Evolutionary conservation across 92 coral and sea anemone genomes (phyloP).

Genomic region (Heteractis magnifica): DNA sequence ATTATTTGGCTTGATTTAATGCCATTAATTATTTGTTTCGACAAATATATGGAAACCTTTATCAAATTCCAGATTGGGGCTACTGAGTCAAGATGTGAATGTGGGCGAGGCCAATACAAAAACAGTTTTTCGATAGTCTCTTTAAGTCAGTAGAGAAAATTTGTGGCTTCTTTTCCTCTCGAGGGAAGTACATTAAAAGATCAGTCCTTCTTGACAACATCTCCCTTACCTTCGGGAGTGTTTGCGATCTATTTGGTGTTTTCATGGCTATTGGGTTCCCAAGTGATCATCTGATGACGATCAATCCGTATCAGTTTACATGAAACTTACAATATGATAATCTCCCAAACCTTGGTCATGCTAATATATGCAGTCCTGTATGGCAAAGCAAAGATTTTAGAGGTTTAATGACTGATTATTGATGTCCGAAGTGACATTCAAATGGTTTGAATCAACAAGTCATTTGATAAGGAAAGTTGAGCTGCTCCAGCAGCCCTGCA

Average conservation of each 20-base stretch:
- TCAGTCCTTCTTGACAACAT: not conserved
- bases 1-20: not conserved
- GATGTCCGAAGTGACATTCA: slow-evolving; percentile 5
- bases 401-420: slow-evolving; percentile 5
- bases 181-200: not conserved
- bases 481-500: not conserved
- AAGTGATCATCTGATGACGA: slow-evolving; percentile 8
- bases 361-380: slow-evolving; percentile 3
- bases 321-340: not conserved
- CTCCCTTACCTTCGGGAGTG: not conserved
- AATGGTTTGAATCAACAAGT: not conserved
- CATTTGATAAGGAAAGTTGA: not conserved
- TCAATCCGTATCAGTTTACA: not conserved
- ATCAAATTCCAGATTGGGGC: slow-evolving; percentile 7
- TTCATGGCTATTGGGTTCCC: slow-evolving; percentile 5
- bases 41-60: slow-evolving; percentile 5
- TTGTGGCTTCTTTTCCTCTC: not conserved
- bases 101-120: slow-evolving; percentile 42
- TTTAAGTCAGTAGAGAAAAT: not conserved
- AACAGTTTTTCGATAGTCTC: not conserved
- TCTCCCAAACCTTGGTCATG: not conserved
- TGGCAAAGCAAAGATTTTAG: not conserved
- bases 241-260: not conserved
- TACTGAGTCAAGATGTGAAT: not conserved
- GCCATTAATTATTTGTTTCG: slow-evolving; percentile 13